phyloP scores from a whole-genome alignment of 2,888 invertebrate genomes.

The Andrena bucephala region DNA sequence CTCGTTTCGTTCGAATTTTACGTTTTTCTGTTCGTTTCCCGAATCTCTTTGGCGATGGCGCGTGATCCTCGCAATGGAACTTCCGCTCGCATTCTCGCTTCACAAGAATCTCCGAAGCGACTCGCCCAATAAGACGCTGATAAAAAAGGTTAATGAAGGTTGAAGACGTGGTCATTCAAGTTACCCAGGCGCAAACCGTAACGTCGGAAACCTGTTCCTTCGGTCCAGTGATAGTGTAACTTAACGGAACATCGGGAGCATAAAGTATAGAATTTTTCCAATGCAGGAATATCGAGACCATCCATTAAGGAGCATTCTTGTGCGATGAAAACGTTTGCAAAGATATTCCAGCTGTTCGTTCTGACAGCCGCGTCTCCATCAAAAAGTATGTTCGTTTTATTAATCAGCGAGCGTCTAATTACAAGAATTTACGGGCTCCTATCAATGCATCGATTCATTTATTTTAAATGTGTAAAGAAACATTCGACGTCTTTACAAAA shows the following conservation, averaged over 20 bases:
- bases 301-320: not conserved
- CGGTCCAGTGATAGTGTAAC: constrained; percentile 57
- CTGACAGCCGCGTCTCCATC: too few relatives aligned
- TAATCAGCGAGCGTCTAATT: not conserved
- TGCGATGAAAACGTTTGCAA: not conserved
- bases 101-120: constrained; percentile 19
- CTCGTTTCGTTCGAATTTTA: not conserved
- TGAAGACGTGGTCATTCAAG: constrained; percentile 61
- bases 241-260: constrained; percentile 51
- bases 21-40: not conserved
- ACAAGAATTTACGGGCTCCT: too few relatives aligned
- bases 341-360: not conserved
- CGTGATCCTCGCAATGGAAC: constrained; percentile 23
- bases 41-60: not conserved
- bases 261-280: constrained; percentile 23
- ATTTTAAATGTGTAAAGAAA: not conserved
- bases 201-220: constrained; percentile 60
- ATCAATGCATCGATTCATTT: not conserved
- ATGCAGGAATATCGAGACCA: not conserved
- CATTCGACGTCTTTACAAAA: not conserved
- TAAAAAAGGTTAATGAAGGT: constrained; percentile 68
- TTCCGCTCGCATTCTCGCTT: constrained; percentile 27
- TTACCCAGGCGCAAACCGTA: constrained; percentile 41
- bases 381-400: not conserved
- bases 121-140: constrained; percentile 44